Evolutionary conservation across 1,140 invertebrate genomes (phyloP).

Genomic region (Ericerus pela): DNA sequence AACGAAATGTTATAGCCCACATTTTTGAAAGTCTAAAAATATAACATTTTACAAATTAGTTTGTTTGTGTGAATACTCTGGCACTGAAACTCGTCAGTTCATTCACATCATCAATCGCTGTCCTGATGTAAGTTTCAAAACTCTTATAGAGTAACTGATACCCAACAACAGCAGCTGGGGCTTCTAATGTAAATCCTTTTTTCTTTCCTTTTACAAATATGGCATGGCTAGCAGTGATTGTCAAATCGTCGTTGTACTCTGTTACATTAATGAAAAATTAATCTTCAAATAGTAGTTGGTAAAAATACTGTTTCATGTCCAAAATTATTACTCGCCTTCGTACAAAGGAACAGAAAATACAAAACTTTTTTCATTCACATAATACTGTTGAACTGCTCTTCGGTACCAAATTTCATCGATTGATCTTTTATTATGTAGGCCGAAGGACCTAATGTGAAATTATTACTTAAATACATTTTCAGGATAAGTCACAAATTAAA

Average conservation of each 20-base stretch:
- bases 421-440: conserved; percentile 48
- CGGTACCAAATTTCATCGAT: conserved; percentile 90
- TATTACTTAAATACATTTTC: neutral
- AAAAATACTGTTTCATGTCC: neutral
- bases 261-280: neutral
- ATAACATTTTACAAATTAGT: too few relatives aligned
- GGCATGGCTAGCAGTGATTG: conserved; percentile 70
- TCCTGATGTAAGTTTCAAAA: conserved; percentile 56
- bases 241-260: neutral
- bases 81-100: too few relatives aligned
- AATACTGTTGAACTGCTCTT: conserved; percentile 77
- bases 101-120: conserved; percentile 50
- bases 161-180: conserved; percentile 81
- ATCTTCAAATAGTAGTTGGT: neutral
- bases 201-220: conserved; percentile 47
- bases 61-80: too few relatives aligned
- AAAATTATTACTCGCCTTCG: conserved; percentile 27
- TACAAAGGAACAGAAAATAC: conserved; percentile 77
- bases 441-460: conserved; percentile 33
- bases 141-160: conserved; percentile 69
- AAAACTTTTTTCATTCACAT: conserved; percentile 61
- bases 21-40: too few relatives aligned
- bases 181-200: conserved; percentile 37
- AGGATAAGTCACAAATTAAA: neutral
- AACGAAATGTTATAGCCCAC: too few relatives aligned